These are phyloP conservation scores for Alexandromys fortis DNA, from an alignment of 2,113 vertebrate species.

Conservation along the genomic window DNA sequence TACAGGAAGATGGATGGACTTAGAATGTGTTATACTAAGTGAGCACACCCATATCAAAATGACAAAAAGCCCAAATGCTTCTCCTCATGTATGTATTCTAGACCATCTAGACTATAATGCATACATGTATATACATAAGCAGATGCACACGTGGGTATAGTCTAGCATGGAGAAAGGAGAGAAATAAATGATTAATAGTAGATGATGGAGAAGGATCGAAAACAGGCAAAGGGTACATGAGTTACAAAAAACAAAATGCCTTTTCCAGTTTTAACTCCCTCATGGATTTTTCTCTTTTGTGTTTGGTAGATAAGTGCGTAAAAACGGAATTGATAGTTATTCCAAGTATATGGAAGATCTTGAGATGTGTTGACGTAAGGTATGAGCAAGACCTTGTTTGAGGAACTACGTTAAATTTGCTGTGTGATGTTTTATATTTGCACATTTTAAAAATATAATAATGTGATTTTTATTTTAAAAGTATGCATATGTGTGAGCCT, in stretches of 20 bases:
- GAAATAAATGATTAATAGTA: neutral
- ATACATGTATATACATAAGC: neutral
- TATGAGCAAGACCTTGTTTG: neutral
- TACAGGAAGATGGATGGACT: neutral
- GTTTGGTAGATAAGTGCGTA: neutral
- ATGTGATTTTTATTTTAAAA: neutral
- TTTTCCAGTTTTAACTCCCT: neutral
- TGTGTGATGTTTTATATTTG: neutral
- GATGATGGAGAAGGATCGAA: neutral
- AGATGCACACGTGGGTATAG: neutral
- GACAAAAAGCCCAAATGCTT: neutral
- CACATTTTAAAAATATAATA: neutral
- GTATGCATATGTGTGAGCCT: neutral
- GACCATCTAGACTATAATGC: neutral
- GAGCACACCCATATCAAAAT: neutral
- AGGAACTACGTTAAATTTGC: neutral
- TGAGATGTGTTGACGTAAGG: neutral
- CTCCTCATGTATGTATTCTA: neutral
- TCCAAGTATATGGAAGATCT: neutral
- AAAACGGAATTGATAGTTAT: neutral
- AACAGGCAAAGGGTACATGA: neutral
- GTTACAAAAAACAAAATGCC: neutral
- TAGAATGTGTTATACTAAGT: neutral
- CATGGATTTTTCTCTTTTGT: neutral
- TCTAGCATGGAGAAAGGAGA: neutral